Evolutionary conservation across 2,888 invertebrate species (phyloP), one percentile per base, ranked within the genome.

Genomic region (Pammene fasciana): DNA sequence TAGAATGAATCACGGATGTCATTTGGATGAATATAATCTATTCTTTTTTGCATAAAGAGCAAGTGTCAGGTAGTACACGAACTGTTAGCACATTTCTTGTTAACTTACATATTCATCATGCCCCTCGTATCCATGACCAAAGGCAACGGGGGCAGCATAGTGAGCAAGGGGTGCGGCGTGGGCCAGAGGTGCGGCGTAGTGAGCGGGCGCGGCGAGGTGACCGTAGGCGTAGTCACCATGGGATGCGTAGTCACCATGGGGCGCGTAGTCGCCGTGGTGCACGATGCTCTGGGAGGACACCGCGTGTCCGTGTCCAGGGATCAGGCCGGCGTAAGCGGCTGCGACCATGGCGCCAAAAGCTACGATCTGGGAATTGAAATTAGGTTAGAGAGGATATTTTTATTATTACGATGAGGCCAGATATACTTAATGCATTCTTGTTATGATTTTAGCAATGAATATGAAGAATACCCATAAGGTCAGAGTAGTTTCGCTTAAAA

Each of bases 271-370:
- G 7, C 59, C 87, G 70, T 89, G 88, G 38, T 75, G 87, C 3
- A 89, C 82, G 72, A 89, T 86, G 79, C 84, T 88, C 71, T 90
- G 90, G 10, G 88, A 89, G 26, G 90, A 90, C 0, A 89, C 83
- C 1, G 89, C 90, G 52, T 68, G 67, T 11, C 76, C 76, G 67
- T 82, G 84, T 7, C 84, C 86, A 65, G 86, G 83, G 61, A 76
- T 86, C 57, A 90, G 79, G 34, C 93, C 93, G 45, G 93, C 93
- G 72, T 86, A 86, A 48, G 91, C 90, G 5, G 92, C 84, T 57
- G 88, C 87, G 78, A 93, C 74, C 73, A 93, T 75, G 70, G 87
- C 86, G 73, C 87, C 83, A 70, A 94, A 81, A 66, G 88, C 83
- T 74, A 92, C 74, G 73, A 93, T 85, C 94, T 94, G 80, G 7